phyloP scores from a whole-genome alignment of 2,888 invertebrate species.

The Dolichopus griseipennis region DNA sequence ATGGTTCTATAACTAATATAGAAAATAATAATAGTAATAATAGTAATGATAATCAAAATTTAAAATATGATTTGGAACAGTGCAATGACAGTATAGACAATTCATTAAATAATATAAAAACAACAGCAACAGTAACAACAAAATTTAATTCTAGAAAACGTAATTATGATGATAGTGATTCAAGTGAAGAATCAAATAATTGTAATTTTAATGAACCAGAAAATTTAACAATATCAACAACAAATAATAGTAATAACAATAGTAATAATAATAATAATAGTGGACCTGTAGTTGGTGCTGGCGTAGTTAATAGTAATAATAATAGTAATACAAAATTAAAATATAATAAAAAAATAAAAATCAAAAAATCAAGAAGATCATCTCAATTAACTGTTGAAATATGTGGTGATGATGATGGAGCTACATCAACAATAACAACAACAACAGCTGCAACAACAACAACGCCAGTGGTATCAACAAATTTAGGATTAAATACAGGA shows the following conservation, averaged over 20 bases:
- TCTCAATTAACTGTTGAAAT: conserved; percentile 3
- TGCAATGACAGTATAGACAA: conserved; percentile 6
- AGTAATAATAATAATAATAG: conserved; percentile 22
- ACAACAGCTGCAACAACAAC: conserved; percentile 22
- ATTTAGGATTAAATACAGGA: conserved; percentile 24
- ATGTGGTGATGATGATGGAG: conserved; percentile 28
- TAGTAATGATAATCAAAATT: conserved; percentile 18
- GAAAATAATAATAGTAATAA: conserved; percentile 22
- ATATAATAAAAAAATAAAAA: conserved; percentile 3
- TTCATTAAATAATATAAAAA: neutral
- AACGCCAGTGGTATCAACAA: conserved; percentile 20
- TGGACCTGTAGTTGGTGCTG: conserved; percentile 19
- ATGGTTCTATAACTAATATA: conserved; percentile 13
- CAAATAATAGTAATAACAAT: conserved; percentile 24
- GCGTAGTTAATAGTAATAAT: conserved; percentile 13
- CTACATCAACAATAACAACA: conserved; percentile 9
- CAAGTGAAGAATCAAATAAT: neutral
- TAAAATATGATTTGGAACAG: neutral
- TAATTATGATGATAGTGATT: conserved; percentile 32
- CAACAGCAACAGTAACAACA: conserved; percentile 22
- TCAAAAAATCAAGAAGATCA: conserved; percentile 1
- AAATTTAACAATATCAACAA: conserved; percentile 10
- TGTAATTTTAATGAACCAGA: neutral
- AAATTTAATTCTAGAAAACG: conserved; percentile 33
- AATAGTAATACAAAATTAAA: neutral